These are phyloP conservation scores for Phoxinus phoxinus DNA, from an alignment of 2,113 vertebrate species.

Conservation along the genomic window DNA sequence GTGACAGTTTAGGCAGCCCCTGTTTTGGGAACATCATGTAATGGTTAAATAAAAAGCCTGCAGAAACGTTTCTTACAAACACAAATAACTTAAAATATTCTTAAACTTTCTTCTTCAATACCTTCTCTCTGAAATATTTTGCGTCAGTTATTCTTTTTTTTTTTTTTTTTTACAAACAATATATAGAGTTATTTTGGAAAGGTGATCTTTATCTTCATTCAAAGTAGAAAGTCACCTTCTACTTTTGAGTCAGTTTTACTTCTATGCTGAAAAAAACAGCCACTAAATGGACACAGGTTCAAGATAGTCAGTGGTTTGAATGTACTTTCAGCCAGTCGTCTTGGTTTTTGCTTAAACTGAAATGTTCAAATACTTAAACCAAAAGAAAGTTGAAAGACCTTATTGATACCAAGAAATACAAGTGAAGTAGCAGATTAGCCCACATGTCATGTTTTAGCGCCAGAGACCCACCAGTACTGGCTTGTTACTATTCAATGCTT, in stretches of 20 bases:
- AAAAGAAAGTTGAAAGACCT: constrained; percentile 63
- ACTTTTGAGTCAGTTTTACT: no score
- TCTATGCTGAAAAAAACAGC: no score
- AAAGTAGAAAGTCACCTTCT: no score
- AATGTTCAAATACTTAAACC: not conserved
- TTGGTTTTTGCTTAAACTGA: not conserved
- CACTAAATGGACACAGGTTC: no score
- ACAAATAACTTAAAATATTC: not conserved
- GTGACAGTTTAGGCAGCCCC: not conserved
- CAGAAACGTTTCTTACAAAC: not conserved
- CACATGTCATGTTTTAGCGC: constrained; percentile 75
- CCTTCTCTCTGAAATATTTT: not conserved
- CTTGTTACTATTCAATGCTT: constrained; percentile 86
- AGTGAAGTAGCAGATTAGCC: constrained; percentile 86
- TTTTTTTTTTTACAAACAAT: no score
- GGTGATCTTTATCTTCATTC: no score
- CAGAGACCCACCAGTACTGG: constrained; percentile 79
- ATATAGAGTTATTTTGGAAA: no score
- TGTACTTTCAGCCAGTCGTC: no score
- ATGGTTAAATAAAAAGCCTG: not conserved
- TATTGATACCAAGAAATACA: constrained; percentile 74
- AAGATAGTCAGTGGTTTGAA: no score
- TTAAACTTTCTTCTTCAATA: not conserved
- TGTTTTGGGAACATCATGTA: not conserved
- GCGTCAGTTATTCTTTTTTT: not conserved